phyloP scores from a whole-genome alignment of 2,888 invertebrate species.

The Pherbina coryleti region DNA sequence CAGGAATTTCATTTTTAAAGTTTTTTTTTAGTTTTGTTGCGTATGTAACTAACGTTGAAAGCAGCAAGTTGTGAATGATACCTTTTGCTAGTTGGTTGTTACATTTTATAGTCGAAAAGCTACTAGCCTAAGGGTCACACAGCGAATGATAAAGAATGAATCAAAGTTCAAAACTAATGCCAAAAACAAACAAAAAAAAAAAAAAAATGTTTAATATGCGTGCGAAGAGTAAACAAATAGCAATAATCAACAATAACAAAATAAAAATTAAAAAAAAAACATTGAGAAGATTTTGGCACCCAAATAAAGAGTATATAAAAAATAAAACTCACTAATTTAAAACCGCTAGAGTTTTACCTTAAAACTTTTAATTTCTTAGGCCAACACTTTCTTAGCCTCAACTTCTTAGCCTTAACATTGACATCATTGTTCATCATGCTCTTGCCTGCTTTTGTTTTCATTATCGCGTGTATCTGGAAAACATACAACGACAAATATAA shows the following conservation, averaged over 20 bases:
- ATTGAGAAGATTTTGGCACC: neutral
- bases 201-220: slow-evolving; percentile 33
- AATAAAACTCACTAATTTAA: neutral
- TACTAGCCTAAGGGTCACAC: neutral
- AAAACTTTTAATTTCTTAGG: neutral
- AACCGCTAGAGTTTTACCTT: neutral
- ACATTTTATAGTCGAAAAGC: slow-evolving; percentile 56
- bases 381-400: neutral
- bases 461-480: neutral
- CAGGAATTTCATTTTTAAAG: slow-evolving; percentile 63
- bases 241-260: neutral
- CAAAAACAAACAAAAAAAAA: slow-evolving; percentile 35
- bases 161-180: slow-evolving; percentile 3
- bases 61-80: slow-evolving; percentile 55
- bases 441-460: neutral
- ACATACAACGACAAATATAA: no score
- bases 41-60: slow-evolving; percentile 49
- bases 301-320: neutral
- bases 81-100: slow-evolving; percentile 45
- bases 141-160: slow-evolving; percentile 16
- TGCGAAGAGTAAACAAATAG: slow-evolving; percentile 29
- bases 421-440: neutral
- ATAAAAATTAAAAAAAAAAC: neutral
- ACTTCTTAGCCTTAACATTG: neutral
- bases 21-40: slow-evolving; percentile 23